These are phyloP conservation scores for Hydrotaea diabolus DNA, from an alignment of 2,888 invertebrate genomes.

Conservation along the genomic window DNA sequence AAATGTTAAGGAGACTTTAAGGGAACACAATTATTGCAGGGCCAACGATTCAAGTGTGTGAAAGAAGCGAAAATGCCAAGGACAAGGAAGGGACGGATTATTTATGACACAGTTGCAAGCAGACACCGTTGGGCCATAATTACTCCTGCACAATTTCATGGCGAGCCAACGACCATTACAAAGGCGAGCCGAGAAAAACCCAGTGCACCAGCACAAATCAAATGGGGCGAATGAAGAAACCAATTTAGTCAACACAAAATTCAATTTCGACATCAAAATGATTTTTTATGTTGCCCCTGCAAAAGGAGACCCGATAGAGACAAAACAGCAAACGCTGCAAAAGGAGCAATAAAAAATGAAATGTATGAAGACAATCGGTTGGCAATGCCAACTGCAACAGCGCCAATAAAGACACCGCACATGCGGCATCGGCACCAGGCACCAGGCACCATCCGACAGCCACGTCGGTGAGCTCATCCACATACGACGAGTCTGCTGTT, in stretches of 20 bases:
- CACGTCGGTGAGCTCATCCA: too few relatives aligned
- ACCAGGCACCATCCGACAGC: too few relatives aligned
- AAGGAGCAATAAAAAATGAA: conserved; percentile 16
- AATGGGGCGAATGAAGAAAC: conserved; percentile 31
- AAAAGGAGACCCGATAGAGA: conserved; percentile 44
- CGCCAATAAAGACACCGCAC: too few relatives aligned
- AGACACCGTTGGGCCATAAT: conserved; percentile 70
- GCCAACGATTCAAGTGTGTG: too few relatives aligned
- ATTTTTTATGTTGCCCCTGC: conserved; percentile 53
- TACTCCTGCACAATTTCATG: conserved; percentile 56
- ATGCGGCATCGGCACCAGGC: too few relatives aligned
- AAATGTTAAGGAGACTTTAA: not conserved
- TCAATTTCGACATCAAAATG: conserved; percentile 69
- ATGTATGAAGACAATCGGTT: conserved; percentile 33
- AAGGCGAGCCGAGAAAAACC: conserved; percentile 28
- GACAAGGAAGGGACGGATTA: conserved; percentile 51
- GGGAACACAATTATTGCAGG: too few relatives aligned
- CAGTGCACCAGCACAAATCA: not conserved
- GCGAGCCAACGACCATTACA: conserved; percentile 29
- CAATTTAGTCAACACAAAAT: conserved; percentile 69
- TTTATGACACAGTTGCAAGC: conserved; percentile 66
- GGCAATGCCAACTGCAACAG: conserved; percentile 34
- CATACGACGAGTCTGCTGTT: conserved; percentile 14
- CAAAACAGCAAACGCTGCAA: conserved; percentile 25
- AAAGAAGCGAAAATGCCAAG: too few relatives aligned